Base-by-base conservation (phyloP, 1,140 invertebrate genomes). In the Zaprionus ghesquierei region DNA sequence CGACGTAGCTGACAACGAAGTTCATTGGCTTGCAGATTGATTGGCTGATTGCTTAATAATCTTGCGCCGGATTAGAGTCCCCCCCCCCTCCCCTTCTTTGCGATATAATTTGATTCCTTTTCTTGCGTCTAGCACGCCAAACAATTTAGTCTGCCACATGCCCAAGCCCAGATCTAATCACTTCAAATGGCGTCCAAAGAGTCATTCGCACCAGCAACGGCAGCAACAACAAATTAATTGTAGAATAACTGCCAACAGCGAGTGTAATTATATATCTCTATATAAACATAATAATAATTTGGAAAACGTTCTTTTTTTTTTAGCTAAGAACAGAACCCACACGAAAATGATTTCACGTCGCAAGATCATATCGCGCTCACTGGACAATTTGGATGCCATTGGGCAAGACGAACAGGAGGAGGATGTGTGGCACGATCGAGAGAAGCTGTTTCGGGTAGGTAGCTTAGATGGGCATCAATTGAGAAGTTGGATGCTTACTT, bases 361-460 rank as follows among this genome's bases (percentile, higher is more conserved):
- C 70, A 95, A 96, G 91, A 98, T 98, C 87, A 93, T 98, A 81
- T 98, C 97, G 91, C 95, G 97, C 71, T 98, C 97, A 49, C 94
- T 97, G 92, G 97, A 98, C 93, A 97, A 98, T 92, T 95, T 98
- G 77, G 96, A 97, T 81, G 93, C 94, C 76, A 93, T 93, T 23
- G 94, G 95, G 59, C 84, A 86, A 75, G 78, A 87, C 66, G 96
- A 97, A 81, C 97, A 98, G 73, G 97, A 98, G 91, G 96, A 97
- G 90, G 97, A 98, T 92, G 96, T 98, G 51, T 98, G 97, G 97
- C 97, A 97, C 91, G 96, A 97, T 91, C 96, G 97, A 92, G 97
- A 98, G 79, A 98, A 98, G 93, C 93, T 98, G 33, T 98, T 97
- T 92, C 98, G 97, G 95, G 97, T 98, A 93, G 94, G 94, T 69